Conservation (phyloP, 2,797 vertebrate species). For the Chiloscyllium punctatum region DNA sequence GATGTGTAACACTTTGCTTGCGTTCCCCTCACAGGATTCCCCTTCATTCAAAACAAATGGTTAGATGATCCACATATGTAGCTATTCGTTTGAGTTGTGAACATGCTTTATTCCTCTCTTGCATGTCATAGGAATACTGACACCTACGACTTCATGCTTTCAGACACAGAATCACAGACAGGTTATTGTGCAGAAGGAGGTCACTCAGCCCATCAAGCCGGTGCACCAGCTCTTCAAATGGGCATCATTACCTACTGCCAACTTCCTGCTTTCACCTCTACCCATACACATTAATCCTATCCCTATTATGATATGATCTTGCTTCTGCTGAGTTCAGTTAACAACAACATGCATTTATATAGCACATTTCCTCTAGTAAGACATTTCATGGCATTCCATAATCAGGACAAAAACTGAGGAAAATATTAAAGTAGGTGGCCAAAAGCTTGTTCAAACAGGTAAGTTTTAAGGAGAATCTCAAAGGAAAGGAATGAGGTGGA, state of each 20-base stretch:
- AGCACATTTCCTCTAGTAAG: not conserved
- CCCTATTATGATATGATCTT: not conserved
- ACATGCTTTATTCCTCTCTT: not conserved
- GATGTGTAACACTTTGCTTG: not conserved
- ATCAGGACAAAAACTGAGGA: not conserved
- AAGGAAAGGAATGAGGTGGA: not conserved
- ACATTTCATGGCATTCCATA: not conserved
- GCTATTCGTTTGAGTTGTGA: not conserved
- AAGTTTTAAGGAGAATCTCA: not conserved
- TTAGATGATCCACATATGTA: not conserved
- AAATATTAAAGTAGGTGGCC: not conserved
- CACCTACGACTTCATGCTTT: not conserved
- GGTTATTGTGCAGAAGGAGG: no score
- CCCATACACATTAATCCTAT: not conserved
- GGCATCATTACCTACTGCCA: no score
- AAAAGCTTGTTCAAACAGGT: not conserved
- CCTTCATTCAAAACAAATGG: not conserved
- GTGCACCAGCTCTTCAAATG: no score
- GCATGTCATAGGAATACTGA: not conserved
- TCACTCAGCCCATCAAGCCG: no score
- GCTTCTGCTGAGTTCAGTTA: not conserved
- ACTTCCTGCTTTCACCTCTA: no score
- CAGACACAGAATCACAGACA: no score
- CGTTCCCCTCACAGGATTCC: not conserved
- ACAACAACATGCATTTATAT: not conserved